A percentile compares a stretch with the other conserved stretches of the same genome.
These are phyloP conservation scores for Acanthococcus lagerstroemiae DNA, from an alignment of 2,888 invertebrate species.

Conservation along the genomic window DNA sequence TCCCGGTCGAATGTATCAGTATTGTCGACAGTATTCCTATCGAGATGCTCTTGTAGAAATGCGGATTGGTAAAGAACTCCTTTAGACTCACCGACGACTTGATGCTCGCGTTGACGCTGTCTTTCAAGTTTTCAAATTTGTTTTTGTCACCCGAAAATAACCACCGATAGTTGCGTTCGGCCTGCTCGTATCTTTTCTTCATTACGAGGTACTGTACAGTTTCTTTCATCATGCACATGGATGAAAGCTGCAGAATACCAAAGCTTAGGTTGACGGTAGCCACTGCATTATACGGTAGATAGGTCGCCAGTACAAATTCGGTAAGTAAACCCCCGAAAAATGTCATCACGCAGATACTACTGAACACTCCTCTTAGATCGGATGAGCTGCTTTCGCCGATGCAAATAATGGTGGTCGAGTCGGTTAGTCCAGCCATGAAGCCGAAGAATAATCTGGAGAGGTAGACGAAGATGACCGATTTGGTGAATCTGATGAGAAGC, in stretches of 20 bases:
- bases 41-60: neutral
- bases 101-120: neutral
- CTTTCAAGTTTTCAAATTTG: neutral
- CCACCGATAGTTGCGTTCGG: constrained; percentile 6
- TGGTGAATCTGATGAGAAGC: neutral
- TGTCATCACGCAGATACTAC: constrained; percentile 34
- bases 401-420: constrained; percentile 35
- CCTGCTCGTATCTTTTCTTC: constrained; percentile 18
- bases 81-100: neutral
- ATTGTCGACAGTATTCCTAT: neutral
- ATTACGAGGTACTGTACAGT: constrained; percentile 34
- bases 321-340: constrained; percentile 35
- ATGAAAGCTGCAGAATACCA: constrained; percentile 28
- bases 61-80: neutral
- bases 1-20: constrained; percentile 4
- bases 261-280: constrained; percentile 33
- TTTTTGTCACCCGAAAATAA: neutral
- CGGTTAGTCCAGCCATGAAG: constrained; percentile 35
- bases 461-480: constrained; percentile 31
- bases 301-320: constrained; percentile 35
- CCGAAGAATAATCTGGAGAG: constrained; percentile 35
- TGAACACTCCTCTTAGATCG: constrained; percentile 34
- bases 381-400: constrained; percentile 35
- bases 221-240: constrained; percentile 33
- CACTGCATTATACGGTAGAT: constrained; percentile 33